These are phyloP conservation scores for Morinoia aosen DNA, from an alignment of 2,888 invertebrate species.

Conservation along the genomic window DNA sequence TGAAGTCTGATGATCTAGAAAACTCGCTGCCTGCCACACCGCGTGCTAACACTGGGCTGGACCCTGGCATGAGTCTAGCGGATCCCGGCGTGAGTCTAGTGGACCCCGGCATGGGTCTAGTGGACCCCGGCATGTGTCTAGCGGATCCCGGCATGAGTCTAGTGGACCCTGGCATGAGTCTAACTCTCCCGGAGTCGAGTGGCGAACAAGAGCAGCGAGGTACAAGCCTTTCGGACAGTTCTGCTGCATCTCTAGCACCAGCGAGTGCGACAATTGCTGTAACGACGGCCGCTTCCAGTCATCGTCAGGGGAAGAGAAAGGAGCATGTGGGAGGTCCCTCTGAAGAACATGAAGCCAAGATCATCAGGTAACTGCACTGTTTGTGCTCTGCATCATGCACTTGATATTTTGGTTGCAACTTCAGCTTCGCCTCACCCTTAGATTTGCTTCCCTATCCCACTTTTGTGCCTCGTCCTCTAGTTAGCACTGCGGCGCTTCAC, in stretches of 20 bases:
- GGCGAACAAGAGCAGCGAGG: not conserved
- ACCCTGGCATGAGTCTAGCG: not conserved
- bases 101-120: not conserved
- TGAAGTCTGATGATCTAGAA: not conserved
- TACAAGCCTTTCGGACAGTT: not conserved
- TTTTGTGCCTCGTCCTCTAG: not conserved
- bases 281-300: not conserved
- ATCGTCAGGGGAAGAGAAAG: constrained; percentile 16
- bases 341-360: constrained; percentile 33
- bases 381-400: not conserved
- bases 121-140: not conserved
- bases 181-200: not conserved
- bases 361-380: constrained; percentile 34
- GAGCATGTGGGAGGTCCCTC: constrained; percentile 14
- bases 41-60: not conserved
- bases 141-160: not conserved
- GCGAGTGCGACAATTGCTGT: not conserved
- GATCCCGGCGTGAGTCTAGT: not conserved
- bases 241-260: not conserved
- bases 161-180: not conserved
- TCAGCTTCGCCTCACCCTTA: not conserved
- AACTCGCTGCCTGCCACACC: not conserved
- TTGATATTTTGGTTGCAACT: not conserved
- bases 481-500: not conserved
- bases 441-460: not conserved